A percentile compares a stretch with the other conserved stretches of the same genome.
These are phyloP conservation scores for Gila orcuttii DNA, from an alignment of 2,113 vertebrate species.

Conservation along the genomic window DNA sequence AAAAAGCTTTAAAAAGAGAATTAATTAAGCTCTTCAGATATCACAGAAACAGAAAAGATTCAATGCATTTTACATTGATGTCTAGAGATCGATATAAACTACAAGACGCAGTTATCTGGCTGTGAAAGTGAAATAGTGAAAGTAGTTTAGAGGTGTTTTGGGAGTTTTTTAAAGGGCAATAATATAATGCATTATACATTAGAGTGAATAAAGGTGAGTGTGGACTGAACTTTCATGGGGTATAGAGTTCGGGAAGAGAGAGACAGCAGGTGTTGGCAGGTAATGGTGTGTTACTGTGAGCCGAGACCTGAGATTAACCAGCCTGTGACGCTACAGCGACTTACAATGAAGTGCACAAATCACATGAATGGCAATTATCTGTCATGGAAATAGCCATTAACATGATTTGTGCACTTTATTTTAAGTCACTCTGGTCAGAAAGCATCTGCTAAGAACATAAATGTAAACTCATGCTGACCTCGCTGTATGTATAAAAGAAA, in stretches of 20 bases:
- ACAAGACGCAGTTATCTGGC: background rate
- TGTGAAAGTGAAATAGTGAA: background rate
- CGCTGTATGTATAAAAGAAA: background rate
- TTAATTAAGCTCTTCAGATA: background rate
- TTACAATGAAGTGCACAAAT: conserved; percentile 38
- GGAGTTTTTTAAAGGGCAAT: background rate
- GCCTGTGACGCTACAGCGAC: conserved; percentile 17
- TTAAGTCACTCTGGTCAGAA: background rate
- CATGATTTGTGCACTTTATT: conserved; percentile 31
- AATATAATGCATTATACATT: conserved; percentile 14
- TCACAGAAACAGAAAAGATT: background rate
- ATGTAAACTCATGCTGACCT: conserved; percentile 9
- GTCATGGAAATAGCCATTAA: conserved; percentile 31
- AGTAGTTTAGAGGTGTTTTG: background rate
- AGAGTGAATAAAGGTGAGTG: background rate
- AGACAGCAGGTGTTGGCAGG: conserved; percentile 49
- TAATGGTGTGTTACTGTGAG: conserved; percentile 40
- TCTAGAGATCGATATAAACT: background rate
- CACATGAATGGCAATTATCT: conserved; percentile 28
- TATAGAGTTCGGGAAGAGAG: conserved; percentile 4
- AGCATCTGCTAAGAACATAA: conserved; percentile 28
- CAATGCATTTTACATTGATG: background rate
- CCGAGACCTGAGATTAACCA: conserved; percentile 39
- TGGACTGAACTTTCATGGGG: background rate
- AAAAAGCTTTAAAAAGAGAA: background rate